These are phyloP conservation scores for Epinephelus moara DNA, from an alignment of 2,113 vertebrate species.

Conservation along the genomic window DNA sequence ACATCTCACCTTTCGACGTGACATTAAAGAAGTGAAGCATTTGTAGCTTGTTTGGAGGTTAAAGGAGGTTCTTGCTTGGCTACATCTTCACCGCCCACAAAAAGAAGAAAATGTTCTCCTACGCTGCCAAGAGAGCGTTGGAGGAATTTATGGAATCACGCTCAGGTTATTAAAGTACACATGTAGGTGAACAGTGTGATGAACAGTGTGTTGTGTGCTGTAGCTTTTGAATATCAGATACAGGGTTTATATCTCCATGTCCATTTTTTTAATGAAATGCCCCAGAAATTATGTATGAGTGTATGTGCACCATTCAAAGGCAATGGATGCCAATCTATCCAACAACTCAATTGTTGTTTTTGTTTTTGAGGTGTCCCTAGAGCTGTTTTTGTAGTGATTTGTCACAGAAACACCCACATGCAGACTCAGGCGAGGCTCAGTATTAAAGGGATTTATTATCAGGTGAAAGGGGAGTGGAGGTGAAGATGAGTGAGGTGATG, in stretches of 20 bases:
- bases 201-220: constrained; percentile 29
- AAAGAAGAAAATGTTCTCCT: constrained; percentile 56
- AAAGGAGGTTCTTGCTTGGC: constrained; percentile 31
- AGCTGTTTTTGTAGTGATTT: not conserved
- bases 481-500: too few species aligned
- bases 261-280: not conserved
- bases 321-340: too few species aligned
- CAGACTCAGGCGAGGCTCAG: too few species aligned
- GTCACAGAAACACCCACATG: too few species aligned
- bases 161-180: constrained; percentile 51
- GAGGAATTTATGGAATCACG: constrained; percentile 55
- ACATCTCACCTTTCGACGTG: constrained; percentile 5
- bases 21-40: not conserved
- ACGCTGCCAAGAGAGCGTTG: constrained; percentile 48
- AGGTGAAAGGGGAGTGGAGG: too few species aligned
- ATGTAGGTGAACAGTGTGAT: constrained; percentile 44
- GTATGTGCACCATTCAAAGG: not conserved
- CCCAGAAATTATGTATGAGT: not conserved
- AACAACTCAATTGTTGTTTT: not conserved
- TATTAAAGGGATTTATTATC: too few species aligned
- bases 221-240: constrained; percentile 44
- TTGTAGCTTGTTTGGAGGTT: constrained; percentile 3
- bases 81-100: constrained; percentile 50
- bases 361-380: not conserved
- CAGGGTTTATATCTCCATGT: constrained; percentile 21